These are phyloP conservation scores for Hesperia comma DNA, from an alignment of 2,888 invertebrate genomes.

Conservation along the genomic window DNA sequence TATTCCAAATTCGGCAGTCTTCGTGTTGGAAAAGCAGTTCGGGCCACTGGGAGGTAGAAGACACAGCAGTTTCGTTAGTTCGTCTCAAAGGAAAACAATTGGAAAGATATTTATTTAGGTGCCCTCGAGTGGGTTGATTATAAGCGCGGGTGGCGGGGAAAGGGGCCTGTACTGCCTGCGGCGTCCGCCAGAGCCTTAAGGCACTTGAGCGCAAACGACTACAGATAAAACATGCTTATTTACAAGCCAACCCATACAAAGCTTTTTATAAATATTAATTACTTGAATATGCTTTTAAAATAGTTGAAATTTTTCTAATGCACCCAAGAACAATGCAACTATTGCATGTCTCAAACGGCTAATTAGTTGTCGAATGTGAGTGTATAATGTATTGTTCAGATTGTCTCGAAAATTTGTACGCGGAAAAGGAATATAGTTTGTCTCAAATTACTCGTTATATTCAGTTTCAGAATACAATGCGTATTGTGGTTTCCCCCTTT, in stretches of 20 bases:
- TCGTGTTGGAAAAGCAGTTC: not conserved
- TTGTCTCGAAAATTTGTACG: no score
- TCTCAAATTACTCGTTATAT: no score
- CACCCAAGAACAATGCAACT: no score
- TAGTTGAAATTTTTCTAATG: not conserved
- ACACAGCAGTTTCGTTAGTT: not conserved
- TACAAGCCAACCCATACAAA: not conserved
- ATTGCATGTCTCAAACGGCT: no score
- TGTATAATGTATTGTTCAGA: no score
- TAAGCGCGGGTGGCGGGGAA: slow-evolving; percentile 51
- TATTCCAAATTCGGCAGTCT: no score
- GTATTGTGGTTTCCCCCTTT: no score
- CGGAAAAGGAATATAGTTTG: no score
- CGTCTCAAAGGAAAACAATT: slow-evolving; percentile 11
- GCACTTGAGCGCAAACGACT: slow-evolving; percentile 2
- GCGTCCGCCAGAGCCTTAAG: slow-evolving; percentile 40
- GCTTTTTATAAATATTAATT: slow-evolving; percentile 29
- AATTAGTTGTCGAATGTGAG: no score
- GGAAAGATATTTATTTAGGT: slow-evolving; percentile 53
- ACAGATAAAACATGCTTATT: slow-evolving; percentile 44
- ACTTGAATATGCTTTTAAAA: not conserved
- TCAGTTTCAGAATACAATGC: no score
- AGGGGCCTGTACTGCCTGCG: slow-evolving; percentile 40
- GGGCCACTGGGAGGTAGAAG: no score
- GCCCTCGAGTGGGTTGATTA: slow-evolving; percentile 58